Conservation (phyloP, 2,888 invertebrate genomes). For the Brachypalpus laphriformis region DNA sequence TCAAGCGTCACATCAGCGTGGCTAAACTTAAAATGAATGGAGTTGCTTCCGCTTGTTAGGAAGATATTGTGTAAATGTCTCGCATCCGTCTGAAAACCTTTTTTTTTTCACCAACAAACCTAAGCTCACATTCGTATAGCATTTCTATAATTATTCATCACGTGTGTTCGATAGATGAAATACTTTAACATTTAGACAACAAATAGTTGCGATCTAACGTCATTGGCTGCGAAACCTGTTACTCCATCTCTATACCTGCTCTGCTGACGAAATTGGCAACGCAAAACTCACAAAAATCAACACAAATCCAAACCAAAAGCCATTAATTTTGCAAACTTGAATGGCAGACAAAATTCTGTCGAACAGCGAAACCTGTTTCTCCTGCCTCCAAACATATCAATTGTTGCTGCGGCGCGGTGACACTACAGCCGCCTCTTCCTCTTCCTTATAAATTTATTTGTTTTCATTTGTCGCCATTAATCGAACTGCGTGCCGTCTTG, state of each 20-base stretch:
- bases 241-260: constrained; percentile 2
- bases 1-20: no score
- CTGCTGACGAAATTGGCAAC: constrained; percentile 34
- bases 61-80: not conserved
- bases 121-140: not conserved
- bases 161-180: not conserved
- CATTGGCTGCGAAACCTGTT: constrained; percentile 61
- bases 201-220: constrained; percentile 59
- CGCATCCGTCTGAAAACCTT: not conserved
- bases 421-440: constrained; percentile 25
- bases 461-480: constrained; percentile 40
- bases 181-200: constrained; percentile 1
- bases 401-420: constrained; percentile 1
- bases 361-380: constrained; percentile 45
- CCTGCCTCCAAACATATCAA: constrained; percentile 48
- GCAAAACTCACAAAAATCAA: constrained; percentile 1
- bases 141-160: not conserved
- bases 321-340: constrained; percentile 4
- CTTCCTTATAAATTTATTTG: constrained; percentile 7
- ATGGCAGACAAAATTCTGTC: constrained; percentile 15
- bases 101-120: no score
- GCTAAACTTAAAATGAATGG: no score
- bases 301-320: not conserved
- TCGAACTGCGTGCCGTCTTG: constrained; percentile 10
- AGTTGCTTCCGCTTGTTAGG: no score